These are phyloP conservation scores for Petaurus breviceps DNA, from an alignment of 2,113 vertebrate genomes.

Conservation along the genomic window DNA sequence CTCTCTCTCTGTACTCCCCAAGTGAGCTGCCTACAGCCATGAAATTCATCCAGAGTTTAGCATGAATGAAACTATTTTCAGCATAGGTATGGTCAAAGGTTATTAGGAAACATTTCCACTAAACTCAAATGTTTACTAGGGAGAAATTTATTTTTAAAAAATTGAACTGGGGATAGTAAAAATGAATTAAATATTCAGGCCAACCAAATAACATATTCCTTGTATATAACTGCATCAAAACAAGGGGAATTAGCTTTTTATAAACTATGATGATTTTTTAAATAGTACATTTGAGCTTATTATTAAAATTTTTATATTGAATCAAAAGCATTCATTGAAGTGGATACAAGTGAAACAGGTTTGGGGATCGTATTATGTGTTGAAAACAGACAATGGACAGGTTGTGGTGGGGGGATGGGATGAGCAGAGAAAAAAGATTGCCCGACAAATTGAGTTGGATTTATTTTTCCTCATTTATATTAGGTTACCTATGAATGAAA, in stretches of 20 bases:
- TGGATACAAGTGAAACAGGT: background rate
- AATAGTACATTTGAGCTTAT: conserved; percentile 44
- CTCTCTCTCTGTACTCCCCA: background rate
- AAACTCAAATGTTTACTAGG: background rate
- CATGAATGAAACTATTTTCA: background rate
- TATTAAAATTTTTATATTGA: conserved; percentile 56
- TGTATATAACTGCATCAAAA: background rate
- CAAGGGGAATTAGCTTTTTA: background rate
- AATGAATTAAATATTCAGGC: conserved; percentile 21
- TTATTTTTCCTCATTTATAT: conserved; percentile 80
- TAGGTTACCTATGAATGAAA: conserved; percentile 72
- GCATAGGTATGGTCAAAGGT: background rate
- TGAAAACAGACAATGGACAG: conserved; percentile 41
- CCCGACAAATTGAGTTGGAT: conserved; percentile 77
- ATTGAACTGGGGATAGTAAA: background rate
- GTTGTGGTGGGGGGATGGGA: background rate
- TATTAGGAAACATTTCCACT: background rate
- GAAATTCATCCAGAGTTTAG: background rate
- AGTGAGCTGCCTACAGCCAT: background rate
- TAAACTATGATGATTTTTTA: conserved; percentile 26
- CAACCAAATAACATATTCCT: conserved; percentile 9
- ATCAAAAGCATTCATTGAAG: conserved; percentile 30
- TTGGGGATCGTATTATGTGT: conserved; percentile 64
- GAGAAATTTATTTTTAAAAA: background rate
- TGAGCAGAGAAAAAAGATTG: conserved; percentile 28